Evolutionary conservation across 2,888 invertebrate species (phyloP).

Genomic region (Luperina testacea): DNA sequence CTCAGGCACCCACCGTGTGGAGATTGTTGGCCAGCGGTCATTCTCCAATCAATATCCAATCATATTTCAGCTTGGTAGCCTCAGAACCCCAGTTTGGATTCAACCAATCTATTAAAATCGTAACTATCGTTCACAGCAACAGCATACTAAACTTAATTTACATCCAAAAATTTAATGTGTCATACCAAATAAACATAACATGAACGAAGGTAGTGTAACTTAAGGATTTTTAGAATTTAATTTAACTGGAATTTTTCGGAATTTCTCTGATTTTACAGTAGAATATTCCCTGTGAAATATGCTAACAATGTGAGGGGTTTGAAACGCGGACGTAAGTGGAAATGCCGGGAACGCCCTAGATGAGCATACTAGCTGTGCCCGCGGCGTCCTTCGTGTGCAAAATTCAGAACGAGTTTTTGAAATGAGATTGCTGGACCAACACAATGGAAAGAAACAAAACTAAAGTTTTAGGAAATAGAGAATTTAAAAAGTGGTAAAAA

Average conservation of each 20-base stretch:
- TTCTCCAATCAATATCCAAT: too few relatives aligned
- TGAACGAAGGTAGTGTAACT: neutral
- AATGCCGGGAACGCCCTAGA: conserved; percentile 26
- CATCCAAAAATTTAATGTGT: neutral
- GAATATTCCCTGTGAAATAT: conserved; percentile 32
- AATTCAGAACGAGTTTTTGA: conserved; percentile 18
- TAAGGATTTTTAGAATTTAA: conserved; percentile 17
- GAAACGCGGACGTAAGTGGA: conserved; percentile 37
- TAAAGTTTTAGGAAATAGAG: neutral
- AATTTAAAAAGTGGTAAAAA: neutral
- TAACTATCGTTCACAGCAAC: too few relatives aligned
- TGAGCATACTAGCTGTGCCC: conserved; percentile 14
- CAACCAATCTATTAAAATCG: too few relatives aligned
- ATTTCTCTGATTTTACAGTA: conserved; percentile 5
- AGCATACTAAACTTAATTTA: too few relatives aligned
- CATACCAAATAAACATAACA: neutral
- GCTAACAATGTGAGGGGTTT: conserved; percentile 26
- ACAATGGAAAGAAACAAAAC: neutral
- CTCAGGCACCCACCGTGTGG: too few relatives aligned
- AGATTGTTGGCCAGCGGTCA: too few relatives aligned
- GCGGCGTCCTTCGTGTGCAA: neutral
- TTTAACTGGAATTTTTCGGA: conserved; percentile 5
- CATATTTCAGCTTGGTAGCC: too few relatives aligned
- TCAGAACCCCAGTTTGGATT: too few relatives aligned
- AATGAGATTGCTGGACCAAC: conserved; percentile 30